These are phyloP conservation scores for Rhincodon typus DNA, from an alignment of 2,797 vertebrate species.

Conservation along the genomic window DNA sequence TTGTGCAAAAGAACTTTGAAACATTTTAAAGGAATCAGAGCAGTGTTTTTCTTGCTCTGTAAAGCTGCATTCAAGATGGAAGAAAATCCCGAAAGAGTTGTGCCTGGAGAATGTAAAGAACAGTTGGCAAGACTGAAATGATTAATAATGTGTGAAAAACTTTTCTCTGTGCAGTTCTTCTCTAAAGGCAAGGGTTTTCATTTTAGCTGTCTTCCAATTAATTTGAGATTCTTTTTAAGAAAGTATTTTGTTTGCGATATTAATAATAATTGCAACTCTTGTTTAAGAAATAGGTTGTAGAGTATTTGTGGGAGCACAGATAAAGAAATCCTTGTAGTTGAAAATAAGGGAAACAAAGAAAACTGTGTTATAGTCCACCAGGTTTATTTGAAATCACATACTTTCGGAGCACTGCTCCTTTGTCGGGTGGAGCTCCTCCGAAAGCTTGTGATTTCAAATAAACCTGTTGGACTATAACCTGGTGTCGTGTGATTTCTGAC, in stretches of 20 bases:
- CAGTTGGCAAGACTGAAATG: constrained; percentile 6
- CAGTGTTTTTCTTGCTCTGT: background rate
- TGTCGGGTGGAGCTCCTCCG: too few relatives aligned
- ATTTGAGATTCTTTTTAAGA: background rate
- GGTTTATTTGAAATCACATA: too few relatives aligned
- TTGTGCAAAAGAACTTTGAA: background rate
- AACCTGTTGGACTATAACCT: too few relatives aligned
- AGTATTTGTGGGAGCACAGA: background rate
- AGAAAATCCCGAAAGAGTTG: background rate
- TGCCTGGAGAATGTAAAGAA: background rate
- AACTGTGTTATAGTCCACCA: background rate
- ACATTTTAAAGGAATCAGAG: background rate
- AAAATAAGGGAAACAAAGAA: background rate
- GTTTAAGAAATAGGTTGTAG: background rate
- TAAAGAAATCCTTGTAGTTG: background rate
- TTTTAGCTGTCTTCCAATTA: constrained; percentile 9
- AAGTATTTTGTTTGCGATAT: background rate
- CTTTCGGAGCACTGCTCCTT: too few relatives aligned
- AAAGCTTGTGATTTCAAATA: too few relatives aligned
- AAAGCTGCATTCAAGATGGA: background rate
- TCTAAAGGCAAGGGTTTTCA: background rate
- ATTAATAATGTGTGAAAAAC: constrained; percentile 24
- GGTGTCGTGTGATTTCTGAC: too few relatives aligned
- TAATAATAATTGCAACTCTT: background rate
- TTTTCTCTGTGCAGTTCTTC: background rate